A percentile compares a stretch with the other conserved stretches of the same genome.
These are phyloP conservation scores for western clawed frog (Xenopus tropicalis) DNA, from an alignment of 2,113 vertebrate species.

Conservation along the genomic window DNA sequence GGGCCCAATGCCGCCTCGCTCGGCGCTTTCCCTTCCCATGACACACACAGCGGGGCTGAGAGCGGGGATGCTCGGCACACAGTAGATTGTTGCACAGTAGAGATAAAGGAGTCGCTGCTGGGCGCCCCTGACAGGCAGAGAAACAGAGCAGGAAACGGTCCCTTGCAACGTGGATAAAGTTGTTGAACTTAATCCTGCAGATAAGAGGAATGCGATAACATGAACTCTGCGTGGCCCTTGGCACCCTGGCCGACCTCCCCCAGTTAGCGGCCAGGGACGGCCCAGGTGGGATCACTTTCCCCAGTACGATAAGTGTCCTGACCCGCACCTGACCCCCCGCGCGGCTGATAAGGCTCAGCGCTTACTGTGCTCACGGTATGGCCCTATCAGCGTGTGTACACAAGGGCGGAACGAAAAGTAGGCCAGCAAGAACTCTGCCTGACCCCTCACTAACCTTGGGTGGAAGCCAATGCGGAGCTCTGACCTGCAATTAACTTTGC, in stretches of 20 bases:
- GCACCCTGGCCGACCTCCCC: slow-evolving; percentile 67
- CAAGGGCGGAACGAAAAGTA: slow-evolving; percentile 1
- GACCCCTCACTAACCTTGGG: slow-evolving; percentile 53
- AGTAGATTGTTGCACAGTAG: too few relatives aligned
- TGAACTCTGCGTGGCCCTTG: slow-evolving; percentile 61
- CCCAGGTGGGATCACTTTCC: slow-evolving; percentile 68
- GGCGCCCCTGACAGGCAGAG: slow-evolving; percentile 36
- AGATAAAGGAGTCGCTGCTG: too few relatives aligned
- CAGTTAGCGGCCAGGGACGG: slow-evolving; percentile 64
- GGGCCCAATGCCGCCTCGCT: too few relatives aligned
- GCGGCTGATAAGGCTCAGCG: slow-evolving; percentile 47
- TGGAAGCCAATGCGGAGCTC: slow-evolving; percentile 19
- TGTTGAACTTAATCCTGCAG: slow-evolving; percentile 49
- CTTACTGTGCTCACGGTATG: slow-evolving; percentile 35
- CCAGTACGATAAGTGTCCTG: slow-evolving; percentile 55
- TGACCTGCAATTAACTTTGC: slow-evolving; percentile 49
- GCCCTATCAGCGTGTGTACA: slow-evolving; percentile 37
- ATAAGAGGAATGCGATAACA: slow-evolving; percentile 42
- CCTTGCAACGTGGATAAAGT: slow-evolving; percentile 50
- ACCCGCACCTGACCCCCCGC: slow-evolving; percentile 53
- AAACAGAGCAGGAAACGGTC: slow-evolving; percentile 50
- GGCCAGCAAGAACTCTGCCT: slow-evolving; percentile 37
- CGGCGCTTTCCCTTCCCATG: too few relatives aligned
- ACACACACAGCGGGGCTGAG: too few relatives aligned
- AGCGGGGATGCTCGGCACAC: too few relatives aligned